Conservation (phyloP, 2,113 vertebrate genomes). For the Seriola rivoliana region DNA sequence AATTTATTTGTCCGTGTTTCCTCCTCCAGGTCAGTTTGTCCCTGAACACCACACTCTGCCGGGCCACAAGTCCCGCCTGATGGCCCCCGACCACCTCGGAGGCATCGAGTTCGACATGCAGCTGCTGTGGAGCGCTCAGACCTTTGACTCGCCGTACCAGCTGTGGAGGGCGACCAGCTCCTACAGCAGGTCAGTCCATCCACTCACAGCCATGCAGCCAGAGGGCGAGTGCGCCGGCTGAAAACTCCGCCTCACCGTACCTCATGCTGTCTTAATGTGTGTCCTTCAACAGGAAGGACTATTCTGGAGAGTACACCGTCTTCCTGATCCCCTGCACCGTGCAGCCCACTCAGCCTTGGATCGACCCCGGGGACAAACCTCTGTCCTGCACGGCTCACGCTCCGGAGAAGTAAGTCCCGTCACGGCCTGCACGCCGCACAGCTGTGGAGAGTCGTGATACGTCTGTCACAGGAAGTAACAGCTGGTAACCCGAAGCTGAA, state of each 20-base stretch:
- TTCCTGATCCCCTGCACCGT: conserved; percentile 95
- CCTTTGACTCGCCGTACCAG: conserved; percentile 96
- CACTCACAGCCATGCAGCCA: no score
- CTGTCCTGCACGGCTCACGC: conserved; percentile 96
- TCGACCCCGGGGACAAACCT: conserved; percentile 93
- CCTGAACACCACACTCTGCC: conserved; percentile 96
- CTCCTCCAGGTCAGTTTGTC: conserved; percentile 92
- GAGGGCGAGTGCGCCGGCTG: no score
- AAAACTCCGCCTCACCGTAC: no score
- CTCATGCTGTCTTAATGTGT: not conserved
- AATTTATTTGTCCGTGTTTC: not conserved
- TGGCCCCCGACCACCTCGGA: conserved; percentile 95
- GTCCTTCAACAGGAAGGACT: conserved; percentile 91
- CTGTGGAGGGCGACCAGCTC: conserved; percentile 98
- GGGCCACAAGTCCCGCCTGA: conserved; percentile 90
- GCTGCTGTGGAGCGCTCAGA: conserved; percentile 96
- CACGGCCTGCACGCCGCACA: no score
- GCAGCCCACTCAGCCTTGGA: conserved; percentile 96
- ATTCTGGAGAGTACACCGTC: conserved; percentile 95
- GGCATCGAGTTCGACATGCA: conserved; percentile 96
- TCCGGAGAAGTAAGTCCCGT: conserved; percentile 89
- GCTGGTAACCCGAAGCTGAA: not conserved
- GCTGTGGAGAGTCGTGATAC: no score
- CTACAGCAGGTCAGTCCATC: conserved; percentile 90
- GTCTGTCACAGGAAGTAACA: no score